A percentile compares a stretch with the other conserved stretches of the same genome.
phyloP scores from a whole-genome alignment of 2,888 invertebrate genomes.

The Polyploca ridens region DNA sequence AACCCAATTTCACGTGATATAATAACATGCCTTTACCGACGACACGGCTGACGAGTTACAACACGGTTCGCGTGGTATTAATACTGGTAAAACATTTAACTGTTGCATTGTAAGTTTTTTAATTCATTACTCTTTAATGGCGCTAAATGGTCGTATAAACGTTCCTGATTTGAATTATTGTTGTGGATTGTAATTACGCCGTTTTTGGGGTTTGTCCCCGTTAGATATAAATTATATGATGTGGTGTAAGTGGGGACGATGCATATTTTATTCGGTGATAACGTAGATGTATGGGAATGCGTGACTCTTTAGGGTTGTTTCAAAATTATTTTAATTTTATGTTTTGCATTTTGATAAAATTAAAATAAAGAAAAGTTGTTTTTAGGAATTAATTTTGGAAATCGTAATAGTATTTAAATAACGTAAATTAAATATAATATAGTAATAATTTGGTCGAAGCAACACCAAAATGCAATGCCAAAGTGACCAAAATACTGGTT shows the following conservation, averaged over 20 bases:
- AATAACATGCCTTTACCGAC: not conserved
- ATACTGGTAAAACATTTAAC: conserved; percentile 63
- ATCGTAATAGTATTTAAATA: too few relatives aligned
- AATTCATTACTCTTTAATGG: conserved; percentile 73
- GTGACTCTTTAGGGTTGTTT: conserved; percentile 23
- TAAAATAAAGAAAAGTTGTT: too few relatives aligned
- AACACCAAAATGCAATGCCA: too few relatives aligned
- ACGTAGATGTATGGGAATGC: conserved; percentile 39
- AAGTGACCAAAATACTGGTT: too few relatives aligned
- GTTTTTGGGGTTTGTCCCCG: conserved; percentile 26
- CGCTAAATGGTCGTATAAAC: conserved; percentile 72
- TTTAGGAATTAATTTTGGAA: too few relatives aligned
- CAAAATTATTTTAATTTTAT: not conserved
- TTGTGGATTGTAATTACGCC: conserved; percentile 29
- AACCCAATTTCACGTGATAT: not conserved
- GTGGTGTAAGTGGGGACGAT: conserved; percentile 33
- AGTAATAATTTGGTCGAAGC: too few relatives aligned
- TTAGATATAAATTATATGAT: conserved; percentile 21
- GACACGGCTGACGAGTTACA: conserved; percentile 20
- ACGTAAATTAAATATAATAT: too few relatives aligned
- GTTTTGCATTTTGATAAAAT: conserved; percentile 1
- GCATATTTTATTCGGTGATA: conserved; percentile 47
- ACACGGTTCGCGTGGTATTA: conserved; percentile 57
- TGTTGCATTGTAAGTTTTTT: conserved; percentile 60
- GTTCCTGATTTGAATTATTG: conserved; percentile 70